These are phyloP conservation scores for Urocyon cinereoargenteus DNA, from an alignment of 2,797 vertebrate genomes.

Conservation along the genomic window DNA sequence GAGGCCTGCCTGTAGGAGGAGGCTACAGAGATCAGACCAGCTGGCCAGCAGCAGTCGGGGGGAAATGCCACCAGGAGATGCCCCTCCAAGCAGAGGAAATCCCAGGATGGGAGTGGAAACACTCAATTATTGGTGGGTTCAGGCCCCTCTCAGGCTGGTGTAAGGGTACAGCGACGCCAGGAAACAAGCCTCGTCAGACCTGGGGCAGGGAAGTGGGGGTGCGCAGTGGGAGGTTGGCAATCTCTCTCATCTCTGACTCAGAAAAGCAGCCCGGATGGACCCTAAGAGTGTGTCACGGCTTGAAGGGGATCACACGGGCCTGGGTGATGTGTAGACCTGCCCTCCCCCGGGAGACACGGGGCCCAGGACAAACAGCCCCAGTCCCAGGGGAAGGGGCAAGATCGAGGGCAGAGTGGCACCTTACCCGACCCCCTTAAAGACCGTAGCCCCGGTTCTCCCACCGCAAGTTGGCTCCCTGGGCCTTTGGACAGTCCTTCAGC, in stretches of 20 bases:
- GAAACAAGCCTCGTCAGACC: background rate
- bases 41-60: background rate
- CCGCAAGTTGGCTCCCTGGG: background rate
- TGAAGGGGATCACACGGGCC: background rate
- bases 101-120: background rate
- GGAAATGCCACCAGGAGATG: background rate
- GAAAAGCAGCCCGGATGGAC: background rate
- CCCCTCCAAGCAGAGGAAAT: background rate
- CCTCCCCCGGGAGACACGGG: background rate
- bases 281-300: background rate
- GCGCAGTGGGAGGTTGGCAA: background rate
- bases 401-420: background rate
- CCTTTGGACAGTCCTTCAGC: background rate
- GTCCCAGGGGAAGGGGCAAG: background rate
- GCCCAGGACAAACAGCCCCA: background rate
- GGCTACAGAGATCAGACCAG: background rate
- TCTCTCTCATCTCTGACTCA: background rate
- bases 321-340: background rate
- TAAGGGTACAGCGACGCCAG: background rate
- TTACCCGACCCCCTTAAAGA: background rate
- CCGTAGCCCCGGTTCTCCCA: fast-evolving
- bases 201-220: background rate
- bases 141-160: background rate
- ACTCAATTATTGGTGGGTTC: background rate
- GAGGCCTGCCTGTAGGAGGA: background rate